These are phyloP conservation scores for Masticophis lateralis DNA, from an alignment of 2,797 vertebrate genomes.

Conservation along the genomic window DNA sequence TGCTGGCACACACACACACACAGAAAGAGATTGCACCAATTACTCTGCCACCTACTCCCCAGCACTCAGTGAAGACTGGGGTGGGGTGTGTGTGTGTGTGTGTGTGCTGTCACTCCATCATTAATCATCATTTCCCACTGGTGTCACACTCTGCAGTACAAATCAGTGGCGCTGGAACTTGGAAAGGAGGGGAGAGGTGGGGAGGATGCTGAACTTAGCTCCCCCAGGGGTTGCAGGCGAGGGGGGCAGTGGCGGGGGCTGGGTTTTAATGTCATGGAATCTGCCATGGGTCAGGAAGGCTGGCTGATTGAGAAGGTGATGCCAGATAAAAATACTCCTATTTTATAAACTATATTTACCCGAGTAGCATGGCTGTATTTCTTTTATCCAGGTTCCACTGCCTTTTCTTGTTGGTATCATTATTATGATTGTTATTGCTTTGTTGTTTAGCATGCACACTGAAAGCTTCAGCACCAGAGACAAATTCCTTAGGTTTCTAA, in stretches of 20 bases:
- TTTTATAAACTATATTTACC: neutral
- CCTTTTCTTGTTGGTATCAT: neutral
- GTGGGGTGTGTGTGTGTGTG: neutral
- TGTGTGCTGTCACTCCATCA: neutral
- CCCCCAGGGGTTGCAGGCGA: neutral
- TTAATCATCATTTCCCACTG: constrained; percentile 19
- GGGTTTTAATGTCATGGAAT: neutral
- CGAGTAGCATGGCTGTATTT: neutral
- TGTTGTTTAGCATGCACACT: neutral
- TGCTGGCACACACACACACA: no score
- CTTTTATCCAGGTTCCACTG: neutral
- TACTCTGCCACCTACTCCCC: neutral
- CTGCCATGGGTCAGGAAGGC: neutral
- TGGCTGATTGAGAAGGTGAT: neutral
- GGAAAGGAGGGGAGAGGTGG: neutral
- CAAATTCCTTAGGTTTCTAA: neutral
- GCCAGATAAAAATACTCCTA: neutral
- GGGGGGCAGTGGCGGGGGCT: neutral
- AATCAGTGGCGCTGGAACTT: neutral
- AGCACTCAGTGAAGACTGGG: neutral
- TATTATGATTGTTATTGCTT: neutral
- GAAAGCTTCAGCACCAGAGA: neutral
- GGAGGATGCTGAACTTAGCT: neutral
- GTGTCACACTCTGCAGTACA: neutral
- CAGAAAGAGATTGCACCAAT: neutral